Percentiles rank a stretch among this genome's conserved stretches.
Conservation (phyloP, 2,888 invertebrate species). For the Limenitis arthemis region DNA sequence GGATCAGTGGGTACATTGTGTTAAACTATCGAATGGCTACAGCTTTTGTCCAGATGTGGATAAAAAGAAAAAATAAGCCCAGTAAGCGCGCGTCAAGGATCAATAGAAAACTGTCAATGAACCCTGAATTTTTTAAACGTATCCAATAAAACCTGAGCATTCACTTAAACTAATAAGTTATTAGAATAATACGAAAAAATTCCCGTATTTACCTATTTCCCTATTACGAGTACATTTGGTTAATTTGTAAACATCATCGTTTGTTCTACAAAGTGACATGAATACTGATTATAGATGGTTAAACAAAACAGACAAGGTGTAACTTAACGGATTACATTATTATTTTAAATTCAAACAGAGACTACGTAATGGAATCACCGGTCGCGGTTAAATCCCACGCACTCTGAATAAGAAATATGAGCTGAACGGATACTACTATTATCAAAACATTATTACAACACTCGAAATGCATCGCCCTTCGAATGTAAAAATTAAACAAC, state of each 20-base stretch:
- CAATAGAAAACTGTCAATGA: conserved; percentile 49
- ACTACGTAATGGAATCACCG: conserved; percentile 38
- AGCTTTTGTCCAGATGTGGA: conserved; percentile 50
- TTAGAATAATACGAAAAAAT: background rate
- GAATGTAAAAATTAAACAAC: conserved; percentile 71
- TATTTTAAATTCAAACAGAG: conserved; percentile 49
- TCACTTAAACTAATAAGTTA: background rate
- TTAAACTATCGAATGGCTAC: conserved; percentile 52
- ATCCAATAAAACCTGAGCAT: background rate
- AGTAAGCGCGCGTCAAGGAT: conserved; percentile 52
- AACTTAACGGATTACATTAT: conserved; percentile 38
- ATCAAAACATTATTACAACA: conserved; percentile 73
- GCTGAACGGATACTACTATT: conserved; percentile 69
- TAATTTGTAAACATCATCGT: background rate
- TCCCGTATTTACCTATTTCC: background rate
- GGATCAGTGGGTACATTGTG: conserved; percentile 72
- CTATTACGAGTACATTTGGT: background rate
- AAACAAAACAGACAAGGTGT: conserved; percentile 47
- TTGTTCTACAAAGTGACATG: background rate
- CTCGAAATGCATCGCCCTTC: conserved; percentile 64
- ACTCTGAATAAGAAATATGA: conserved; percentile 70
- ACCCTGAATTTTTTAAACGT: conserved; percentile 2
- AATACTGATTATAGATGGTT: conserved; percentile 10
- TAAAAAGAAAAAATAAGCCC: conserved; percentile 50
- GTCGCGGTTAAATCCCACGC: conserved; percentile 54